Conservation (phyloP, 2,113 vertebrate species). For the Nerophis lumbriciformis region DNA sequence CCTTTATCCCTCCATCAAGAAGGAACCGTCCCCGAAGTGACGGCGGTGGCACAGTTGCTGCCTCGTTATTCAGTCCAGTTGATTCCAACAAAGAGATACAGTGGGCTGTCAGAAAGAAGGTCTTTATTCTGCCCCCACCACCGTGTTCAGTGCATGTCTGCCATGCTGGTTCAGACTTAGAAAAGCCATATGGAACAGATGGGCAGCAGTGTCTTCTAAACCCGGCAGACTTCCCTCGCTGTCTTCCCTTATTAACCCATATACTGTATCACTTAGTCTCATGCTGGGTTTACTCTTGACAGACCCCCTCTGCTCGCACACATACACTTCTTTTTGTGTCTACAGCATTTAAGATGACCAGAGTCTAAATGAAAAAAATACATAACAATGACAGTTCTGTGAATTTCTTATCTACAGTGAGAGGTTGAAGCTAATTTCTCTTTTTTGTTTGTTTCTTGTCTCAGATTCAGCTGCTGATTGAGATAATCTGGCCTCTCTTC, state of each 20-base stretch:
- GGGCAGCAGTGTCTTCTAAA: slow-evolving; percentile 41
- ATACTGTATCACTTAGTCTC: slow-evolving; percentile 31
- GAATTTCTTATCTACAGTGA: background rate
- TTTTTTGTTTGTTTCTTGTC: slow-evolving; percentile 8
- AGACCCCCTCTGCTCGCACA: background rate
- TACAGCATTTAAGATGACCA: background rate
- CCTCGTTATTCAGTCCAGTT: slow-evolving; percentile 27
- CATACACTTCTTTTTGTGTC: slow-evolving; percentile 2
- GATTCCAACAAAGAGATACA: slow-evolving; percentile 36
- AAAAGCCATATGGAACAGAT: slow-evolving; percentile 50
- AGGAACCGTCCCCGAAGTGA: slow-evolving; percentile 18
- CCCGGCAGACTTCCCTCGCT: slow-evolving; percentile 26
- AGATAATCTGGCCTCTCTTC: slow-evolving; percentile 94
- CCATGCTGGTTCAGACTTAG: slow-evolving; percentile 15
- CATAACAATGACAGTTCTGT: slow-evolving; percentile 9
- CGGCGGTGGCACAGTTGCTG: slow-evolving; percentile 3
- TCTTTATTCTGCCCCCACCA: slow-evolving; percentile 31
- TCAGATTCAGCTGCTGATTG: slow-evolving; percentile 89
- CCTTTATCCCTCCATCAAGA: slow-evolving; percentile 32
- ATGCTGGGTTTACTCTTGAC: slow-evolving; percentile 29
- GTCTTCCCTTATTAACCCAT: slow-evolving; percentile 46
- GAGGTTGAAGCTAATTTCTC: slow-evolving; percentile 1
- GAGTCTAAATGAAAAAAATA: slow-evolving; percentile 4
- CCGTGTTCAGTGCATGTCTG: slow-evolving; percentile 19
- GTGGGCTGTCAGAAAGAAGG: slow-evolving; percentile 22